Percentiles rank a stretch among this genome's conserved stretches.
These are phyloP conservation scores for Alligator mississippiensis DNA, from an alignment of 2,113 vertebrate genomes.

Conservation along the genomic window DNA sequence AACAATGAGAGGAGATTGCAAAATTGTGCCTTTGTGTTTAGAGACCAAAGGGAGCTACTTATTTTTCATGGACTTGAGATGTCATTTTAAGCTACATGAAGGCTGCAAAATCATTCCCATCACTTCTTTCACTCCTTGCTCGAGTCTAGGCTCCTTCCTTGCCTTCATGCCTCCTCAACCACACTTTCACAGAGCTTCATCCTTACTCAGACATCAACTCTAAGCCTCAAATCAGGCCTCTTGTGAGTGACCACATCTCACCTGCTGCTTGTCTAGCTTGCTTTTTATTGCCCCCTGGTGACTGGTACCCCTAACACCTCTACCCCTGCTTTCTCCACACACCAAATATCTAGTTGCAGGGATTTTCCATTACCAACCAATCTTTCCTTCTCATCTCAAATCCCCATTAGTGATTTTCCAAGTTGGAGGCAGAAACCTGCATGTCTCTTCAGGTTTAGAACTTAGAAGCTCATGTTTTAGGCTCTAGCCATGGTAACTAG, in stretches of 20 bases:
- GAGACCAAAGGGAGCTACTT: constrained; percentile 24
- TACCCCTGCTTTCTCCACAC: neutral
- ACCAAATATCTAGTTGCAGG: neutral
- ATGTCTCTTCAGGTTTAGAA: no score
- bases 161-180: fast-evolving
- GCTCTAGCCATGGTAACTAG: neutral
- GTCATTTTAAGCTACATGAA: constrained; percentile 10
- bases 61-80: constrained; percentile 54
- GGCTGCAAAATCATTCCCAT: constrained; percentile 12
- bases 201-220: neutral
- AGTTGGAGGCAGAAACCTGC: neutral
- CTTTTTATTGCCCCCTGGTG: neutral
- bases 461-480: neutral
- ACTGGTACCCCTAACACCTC: neutral
- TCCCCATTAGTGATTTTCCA: neutral
- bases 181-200: neutral
- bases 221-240: neutral
- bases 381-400: neutral
- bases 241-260: neutral
- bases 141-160: neutral
- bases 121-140: neutral
- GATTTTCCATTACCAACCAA: neutral
- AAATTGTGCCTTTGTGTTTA: constrained; percentile 45
- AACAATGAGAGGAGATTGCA: constrained; percentile 66
- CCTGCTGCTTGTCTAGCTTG: neutral